These are phyloP conservation scores for Gymnoscelis rufifasciata DNA, from an alignment of 2,888 invertebrate genomes.

Conservation along the genomic window DNA sequence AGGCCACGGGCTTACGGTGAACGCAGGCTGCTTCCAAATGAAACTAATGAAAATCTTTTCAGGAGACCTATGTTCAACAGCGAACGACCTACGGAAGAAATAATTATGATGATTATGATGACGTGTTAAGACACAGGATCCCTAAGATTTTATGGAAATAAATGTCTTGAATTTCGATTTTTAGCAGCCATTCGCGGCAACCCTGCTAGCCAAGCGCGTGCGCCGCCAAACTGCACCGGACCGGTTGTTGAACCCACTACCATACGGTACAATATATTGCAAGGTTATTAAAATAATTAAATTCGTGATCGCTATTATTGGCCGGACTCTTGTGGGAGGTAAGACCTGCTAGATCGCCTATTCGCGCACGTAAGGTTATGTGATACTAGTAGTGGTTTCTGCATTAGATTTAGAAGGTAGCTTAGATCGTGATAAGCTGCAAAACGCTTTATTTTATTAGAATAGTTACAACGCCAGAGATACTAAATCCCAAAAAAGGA, in stretches of 20 bases:
- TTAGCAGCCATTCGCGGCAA: constrained; percentile 8
- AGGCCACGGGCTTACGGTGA: too few relatives aligned
- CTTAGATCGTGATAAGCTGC: not conserved
- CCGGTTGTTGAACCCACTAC: constrained; percentile 54
- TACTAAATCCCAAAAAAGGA: too few relatives aligned
- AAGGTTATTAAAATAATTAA: constrained; percentile 45
- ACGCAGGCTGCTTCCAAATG: too few relatives aligned
- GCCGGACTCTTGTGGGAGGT: constrained; percentile 30
- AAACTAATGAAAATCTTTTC: too few relatives aligned
- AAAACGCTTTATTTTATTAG: too few relatives aligned
- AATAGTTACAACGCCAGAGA: too few relatives aligned
- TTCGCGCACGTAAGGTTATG: constrained; percentile 15
- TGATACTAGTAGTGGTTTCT: constrained; percentile 12
- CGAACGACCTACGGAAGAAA: too few relatives aligned
- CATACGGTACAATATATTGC: constrained; percentile 42
- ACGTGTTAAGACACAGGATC: too few relatives aligned
- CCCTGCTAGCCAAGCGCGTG: constrained; percentile 39
- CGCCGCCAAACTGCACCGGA: constrained; percentile 49
- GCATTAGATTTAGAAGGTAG: constrained; percentile 4
- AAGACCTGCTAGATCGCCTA: constrained; percentile 11
- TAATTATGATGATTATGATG: too few relatives aligned
- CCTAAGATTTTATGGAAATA: too few relatives aligned
- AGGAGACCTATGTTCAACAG: too few relatives aligned
- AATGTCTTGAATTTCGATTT: not conserved
- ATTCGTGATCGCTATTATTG: constrained; percentile 45